Evolutionary conservation across 2,797 vertebrate genomes (phyloP).

Genomic region (Crenichthys baileyi): DNA sequence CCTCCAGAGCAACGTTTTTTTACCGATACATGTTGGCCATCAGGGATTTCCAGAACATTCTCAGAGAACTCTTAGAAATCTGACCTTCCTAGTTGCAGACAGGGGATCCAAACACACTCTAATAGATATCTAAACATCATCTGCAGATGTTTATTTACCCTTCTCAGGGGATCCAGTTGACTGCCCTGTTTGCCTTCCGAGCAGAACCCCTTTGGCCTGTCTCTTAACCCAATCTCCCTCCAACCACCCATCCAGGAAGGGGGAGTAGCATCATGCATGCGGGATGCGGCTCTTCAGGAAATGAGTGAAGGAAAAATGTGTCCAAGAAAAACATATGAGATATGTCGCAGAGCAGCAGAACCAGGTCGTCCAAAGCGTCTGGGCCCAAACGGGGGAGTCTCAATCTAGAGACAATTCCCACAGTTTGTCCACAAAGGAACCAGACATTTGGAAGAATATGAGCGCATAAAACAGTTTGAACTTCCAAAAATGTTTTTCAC

Average conservation of each 20-base stretch:
- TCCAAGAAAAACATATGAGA: constrained; percentile 74
- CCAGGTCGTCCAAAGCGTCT: constrained; percentile 42
- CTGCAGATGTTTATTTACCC: constrained; percentile 73
- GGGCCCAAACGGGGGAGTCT: constrained; percentile 39
- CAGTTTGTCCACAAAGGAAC: neutral
- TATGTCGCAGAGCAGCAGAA: constrained; percentile 47
- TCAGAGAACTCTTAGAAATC: constrained; percentile 33
- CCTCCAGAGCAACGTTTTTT: constrained; percentile 15
- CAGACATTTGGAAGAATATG: neutral
- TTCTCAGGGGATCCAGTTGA: constrained; percentile 49
- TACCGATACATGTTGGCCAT: neutral
- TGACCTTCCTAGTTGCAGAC: constrained; percentile 50
- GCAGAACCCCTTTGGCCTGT: constrained; percentile 33
- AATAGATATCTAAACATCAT: constrained; percentile 77
- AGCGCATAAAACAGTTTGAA: neutral
- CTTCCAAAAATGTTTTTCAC: neutral
- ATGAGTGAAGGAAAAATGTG: constrained; percentile 62
- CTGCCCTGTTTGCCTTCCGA: constrained; percentile 36
- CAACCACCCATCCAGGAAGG: constrained; percentile 16
- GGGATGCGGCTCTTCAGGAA: constrained; percentile 66
- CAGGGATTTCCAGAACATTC: constrained; percentile 26
- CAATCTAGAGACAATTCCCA: neutral
- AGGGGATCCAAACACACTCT: constrained; percentile 66
- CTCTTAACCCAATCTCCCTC: constrained; percentile 33
- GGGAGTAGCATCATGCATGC: constrained; percentile 45